Conservation (phyloP, 2,888 invertebrate species). For the Agrilus biguttatus region DNA sequence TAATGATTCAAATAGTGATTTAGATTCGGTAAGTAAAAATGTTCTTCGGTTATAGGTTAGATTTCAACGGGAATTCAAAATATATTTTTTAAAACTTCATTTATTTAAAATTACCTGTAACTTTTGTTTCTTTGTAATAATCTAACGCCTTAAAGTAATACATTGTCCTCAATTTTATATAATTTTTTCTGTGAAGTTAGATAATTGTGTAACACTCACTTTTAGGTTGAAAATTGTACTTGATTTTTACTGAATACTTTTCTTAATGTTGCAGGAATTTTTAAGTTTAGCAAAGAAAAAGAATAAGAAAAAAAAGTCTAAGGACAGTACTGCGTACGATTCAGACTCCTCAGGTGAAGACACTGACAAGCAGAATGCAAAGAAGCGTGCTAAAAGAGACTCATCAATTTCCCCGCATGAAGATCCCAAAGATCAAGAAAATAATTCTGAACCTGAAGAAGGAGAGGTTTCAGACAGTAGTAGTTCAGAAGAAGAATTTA, state of each 20-base stretch:
- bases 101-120: neutral
- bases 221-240: too few species aligned
- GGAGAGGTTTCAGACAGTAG: conserved; percentile 69
- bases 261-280: conserved; percentile 48
- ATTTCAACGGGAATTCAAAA: conserved; percentile 1
- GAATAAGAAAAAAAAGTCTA: conserved; percentile 41
- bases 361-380: conserved; percentile 17
- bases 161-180: neutral
- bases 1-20: conserved; percentile 64
- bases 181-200: neutral
- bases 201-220: neutral
- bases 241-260: neutral
- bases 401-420: conserved; percentile 25
- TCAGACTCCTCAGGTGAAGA: conserved; percentile 31
- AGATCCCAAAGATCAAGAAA: conserved; percentile 30
- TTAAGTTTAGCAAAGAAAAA: conserved; percentile 70
- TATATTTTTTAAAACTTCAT: neutral
- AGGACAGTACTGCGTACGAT: conserved; percentile 20
- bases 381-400: conserved; percentile 16
- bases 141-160: neutral
- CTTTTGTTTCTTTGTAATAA: neutral
- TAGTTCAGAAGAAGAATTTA: conserved; percentile 71
- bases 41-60: conserved; percentile 9
- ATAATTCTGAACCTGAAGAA: conserved; percentile 69
- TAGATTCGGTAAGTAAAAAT: conserved; percentile 50